Evolutionary conservation across 2,888 invertebrate genomes (phyloP).

Genomic region (Leptothorax acervorum): DNA sequence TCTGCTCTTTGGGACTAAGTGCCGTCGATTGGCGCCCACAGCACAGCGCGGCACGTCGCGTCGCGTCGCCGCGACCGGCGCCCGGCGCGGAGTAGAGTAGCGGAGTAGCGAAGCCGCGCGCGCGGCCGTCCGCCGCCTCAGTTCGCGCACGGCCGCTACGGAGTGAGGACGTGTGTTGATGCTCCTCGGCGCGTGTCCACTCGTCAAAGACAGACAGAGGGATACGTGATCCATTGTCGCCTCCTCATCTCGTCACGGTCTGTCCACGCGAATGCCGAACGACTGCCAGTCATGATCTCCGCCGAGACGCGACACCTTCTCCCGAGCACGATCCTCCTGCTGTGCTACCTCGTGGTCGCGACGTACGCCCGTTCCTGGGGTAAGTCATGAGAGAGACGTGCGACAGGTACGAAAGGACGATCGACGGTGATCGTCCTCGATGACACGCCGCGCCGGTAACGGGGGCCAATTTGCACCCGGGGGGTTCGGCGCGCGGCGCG

Average conservation of each 20-base stretch:
- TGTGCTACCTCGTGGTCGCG: slow-evolving; percentile 65
- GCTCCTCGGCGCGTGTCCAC: background rate
- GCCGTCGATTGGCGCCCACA: background rate
- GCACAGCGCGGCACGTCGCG: background rate
- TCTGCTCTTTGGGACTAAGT: background rate
- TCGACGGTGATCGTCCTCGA: background rate
- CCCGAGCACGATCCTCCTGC: slow-evolving; percentile 63
- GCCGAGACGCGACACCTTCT: slow-evolving; percentile 66
- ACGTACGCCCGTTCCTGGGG: slow-evolving; percentile 81
- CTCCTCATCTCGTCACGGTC: slow-evolving; percentile 5
- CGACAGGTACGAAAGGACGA: background rate
- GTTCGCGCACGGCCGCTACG: slow-evolving; percentile 74
- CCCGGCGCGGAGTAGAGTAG: background rate
- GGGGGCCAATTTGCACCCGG: background rate
- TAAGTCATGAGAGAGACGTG: slow-evolving; percentile 70
- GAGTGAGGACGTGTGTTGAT: slow-evolving; percentile 51
- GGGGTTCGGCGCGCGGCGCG: background rate
- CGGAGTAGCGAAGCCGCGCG: slow-evolving; percentile 37
- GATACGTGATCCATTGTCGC: slow-evolving; percentile 2
- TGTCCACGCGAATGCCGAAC: slow-evolving; percentile 61
- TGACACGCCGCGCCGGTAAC: slow-evolving; percentile 19
- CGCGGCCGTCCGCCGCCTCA: slow-evolving; percentile 56
- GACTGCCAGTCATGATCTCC: slow-evolving; percentile 74
- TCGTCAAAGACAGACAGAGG: slow-evolving; percentile 11
- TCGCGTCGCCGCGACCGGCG: background rate